A percentile compares a stretch with the other conserved stretches of the same genome.
These are phyloP conservation scores for Acleris sparsana DNA, from an alignment of 2,888 invertebrate species.

Conservation along the genomic window DNA sequence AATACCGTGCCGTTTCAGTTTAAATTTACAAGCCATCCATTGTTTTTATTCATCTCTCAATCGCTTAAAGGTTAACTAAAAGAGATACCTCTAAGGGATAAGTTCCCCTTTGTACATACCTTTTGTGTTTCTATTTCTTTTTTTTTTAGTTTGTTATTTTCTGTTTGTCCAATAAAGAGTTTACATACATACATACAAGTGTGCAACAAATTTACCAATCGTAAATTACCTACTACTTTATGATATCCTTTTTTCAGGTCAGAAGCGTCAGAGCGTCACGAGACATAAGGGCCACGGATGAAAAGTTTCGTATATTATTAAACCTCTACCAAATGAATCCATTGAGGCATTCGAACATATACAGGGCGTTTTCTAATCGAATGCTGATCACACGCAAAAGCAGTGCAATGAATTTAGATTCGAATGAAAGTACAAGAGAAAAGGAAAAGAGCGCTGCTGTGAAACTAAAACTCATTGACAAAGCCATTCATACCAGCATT, in stretches of 20 bases:
- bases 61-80: too few species aligned
- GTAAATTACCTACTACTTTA: too few species aligned
- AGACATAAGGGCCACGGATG: conserved; percentile 44
- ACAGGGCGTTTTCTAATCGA: conserved; percentile 57
- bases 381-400: conserved; percentile 52
- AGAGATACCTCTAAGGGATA: too few species aligned
- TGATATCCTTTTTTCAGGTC: neutral
- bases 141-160: too few species aligned
- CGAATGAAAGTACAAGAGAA: conserved; percentile 56
- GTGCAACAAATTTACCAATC: too few species aligned
- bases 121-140: too few species aligned
- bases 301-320: conserved; percentile 62
- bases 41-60: too few species aligned
- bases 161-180: too few species aligned
- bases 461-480: conserved; percentile 54
- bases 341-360: conserved; percentile 60
- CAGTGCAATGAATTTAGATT: conserved; percentile 54
- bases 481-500: conserved; percentile 46
- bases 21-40: too few species aligned
- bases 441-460: conserved; percentile 44
- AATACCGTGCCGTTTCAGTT: too few species aligned
- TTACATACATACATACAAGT: too few species aligned
- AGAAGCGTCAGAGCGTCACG: conserved; percentile 9
- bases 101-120: too few species aligned
- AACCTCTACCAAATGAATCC: conserved; percentile 69